phyloP scores from a whole-genome alignment of 2,113 vertebrate genomes.

The Apus apus region DNA sequence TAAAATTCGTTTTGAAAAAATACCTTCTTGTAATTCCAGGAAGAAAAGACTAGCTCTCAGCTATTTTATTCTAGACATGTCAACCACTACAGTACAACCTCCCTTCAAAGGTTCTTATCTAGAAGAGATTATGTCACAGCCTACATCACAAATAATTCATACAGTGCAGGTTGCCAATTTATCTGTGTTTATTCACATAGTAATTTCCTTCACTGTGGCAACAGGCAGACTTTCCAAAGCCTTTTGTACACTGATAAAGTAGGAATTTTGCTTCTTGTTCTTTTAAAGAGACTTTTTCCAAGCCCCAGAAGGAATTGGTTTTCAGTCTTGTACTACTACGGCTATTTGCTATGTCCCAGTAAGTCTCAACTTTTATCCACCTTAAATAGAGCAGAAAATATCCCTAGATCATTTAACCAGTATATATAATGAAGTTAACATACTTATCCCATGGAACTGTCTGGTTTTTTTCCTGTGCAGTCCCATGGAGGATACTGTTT shows the following conservation, averaged over 20 bases:
- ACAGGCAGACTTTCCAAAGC: constrained; percentile 22
- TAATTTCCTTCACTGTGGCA: constrained; percentile 6
- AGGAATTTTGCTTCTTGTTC: neutral
- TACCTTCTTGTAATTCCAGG: neutral
- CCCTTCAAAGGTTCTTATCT: constrained; percentile 19
- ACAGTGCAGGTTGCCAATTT: neutral
- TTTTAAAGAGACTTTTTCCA: neutral
- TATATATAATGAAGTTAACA: neutral
- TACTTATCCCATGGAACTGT: neutral
- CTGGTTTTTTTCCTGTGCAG: neutral
- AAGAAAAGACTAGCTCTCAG: neutral
- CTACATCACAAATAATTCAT: neutral
- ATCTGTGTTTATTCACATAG: constrained; percentile 37
- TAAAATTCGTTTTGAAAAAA: neutral
- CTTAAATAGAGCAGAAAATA: neutral
- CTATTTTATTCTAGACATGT: neutral
- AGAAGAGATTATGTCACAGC: neutral
- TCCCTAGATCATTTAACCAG: neutral
- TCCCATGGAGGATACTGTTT: neutral
- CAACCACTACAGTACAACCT: neutral
- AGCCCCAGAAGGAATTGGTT: neutral
- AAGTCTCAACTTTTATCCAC: neutral
- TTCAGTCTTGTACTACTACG: neutral
- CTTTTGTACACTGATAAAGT: neutral
- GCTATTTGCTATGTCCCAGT: neutral